A percentile compares a stretch with the other conserved stretches of the same genome.
Conservation (phyloP, 2,888 invertebrate species). For the Parnassius apollo region DNA sequence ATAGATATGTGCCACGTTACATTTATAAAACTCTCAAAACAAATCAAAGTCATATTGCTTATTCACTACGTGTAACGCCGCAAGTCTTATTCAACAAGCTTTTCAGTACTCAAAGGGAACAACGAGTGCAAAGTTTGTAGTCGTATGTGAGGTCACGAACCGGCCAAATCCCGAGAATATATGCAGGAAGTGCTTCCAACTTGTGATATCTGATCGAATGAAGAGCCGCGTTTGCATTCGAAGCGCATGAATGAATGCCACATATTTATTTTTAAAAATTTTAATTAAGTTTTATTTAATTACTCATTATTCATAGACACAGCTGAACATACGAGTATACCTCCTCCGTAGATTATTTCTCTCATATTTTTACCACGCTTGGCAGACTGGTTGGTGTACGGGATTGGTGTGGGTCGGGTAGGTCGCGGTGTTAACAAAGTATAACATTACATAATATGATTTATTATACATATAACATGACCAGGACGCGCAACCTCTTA, state of each 20-base stretch:
- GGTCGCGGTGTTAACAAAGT: too few relatives aligned
- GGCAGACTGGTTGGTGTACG: too few relatives aligned
- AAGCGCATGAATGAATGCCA: background rate
- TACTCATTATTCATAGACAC: too few relatives aligned
- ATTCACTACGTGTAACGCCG: constrained; percentile 16
- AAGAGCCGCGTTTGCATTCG: constrained; percentile 21
- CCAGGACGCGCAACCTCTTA: too few relatives aligned
- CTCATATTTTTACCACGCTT: too few relatives aligned
- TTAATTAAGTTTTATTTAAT: too few relatives aligned
- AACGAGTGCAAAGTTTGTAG: constrained; percentile 25
- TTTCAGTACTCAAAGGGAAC: constrained; percentile 27
- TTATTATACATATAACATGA: too few relatives aligned
- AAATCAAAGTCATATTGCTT: constrained; percentile 24
- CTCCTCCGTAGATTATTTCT: too few relatives aligned
- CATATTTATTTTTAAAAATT: too few relatives aligned
- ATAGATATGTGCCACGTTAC: background rate
- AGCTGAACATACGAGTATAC: too few relatives aligned
- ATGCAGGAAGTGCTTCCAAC: constrained; percentile 41
- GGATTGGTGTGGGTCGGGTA: too few relatives aligned
- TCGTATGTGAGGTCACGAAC: constrained; percentile 51
- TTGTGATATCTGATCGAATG: background rate
- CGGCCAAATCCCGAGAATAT: constrained; percentile 51
- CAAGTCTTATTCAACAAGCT: constrained; percentile 24
- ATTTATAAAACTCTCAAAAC: constrained; percentile 3
- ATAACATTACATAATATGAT: too few relatives aligned